Conservation (phyloP, 1,140 invertebrate genomes). For the Drosophila teissieri region DNA sequence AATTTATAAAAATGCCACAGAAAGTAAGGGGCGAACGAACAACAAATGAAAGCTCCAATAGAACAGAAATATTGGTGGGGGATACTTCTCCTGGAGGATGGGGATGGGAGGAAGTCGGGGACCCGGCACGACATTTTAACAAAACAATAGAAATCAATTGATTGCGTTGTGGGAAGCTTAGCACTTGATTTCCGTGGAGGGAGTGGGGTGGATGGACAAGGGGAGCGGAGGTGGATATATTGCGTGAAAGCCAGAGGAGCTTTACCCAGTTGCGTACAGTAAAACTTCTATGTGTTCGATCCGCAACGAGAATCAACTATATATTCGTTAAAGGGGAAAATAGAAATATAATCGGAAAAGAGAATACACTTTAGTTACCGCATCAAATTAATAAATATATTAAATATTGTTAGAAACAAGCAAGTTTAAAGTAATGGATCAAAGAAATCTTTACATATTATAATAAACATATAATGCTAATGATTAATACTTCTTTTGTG, state of each 20-base stretch:
- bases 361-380: too few relatives aligned
- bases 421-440: too few relatives aligned
- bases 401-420: too few relatives aligned
- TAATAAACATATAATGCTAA: too few relatives aligned
- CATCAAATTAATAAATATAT: too few relatives aligned
- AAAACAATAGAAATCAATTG: slow-evolving; percentile 83
- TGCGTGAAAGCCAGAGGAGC: slow-evolving; percentile 54
- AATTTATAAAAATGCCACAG: slow-evolving; percentile 80
- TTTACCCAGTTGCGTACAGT: slow-evolving; percentile 27
- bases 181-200: slow-evolving; percentile 74
- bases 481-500: too few relatives aligned
- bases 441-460: too few relatives aligned
- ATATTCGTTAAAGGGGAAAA: not conserved
- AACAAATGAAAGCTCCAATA: slow-evolving; percentile 59
- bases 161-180: slow-evolving; percentile 83
- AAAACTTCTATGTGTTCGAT: not conserved
- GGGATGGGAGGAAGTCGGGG: not conserved
- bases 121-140: slow-evolving; percentile 75
- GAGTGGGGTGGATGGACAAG: slow-evolving; percentile 2
- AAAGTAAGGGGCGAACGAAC: slow-evolving; percentile 16
- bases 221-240: slow-evolving; percentile 40
- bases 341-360: too few relatives aligned
- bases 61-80: slow-evolving; percentile 56
- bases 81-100: not conserved
- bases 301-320: not conserved